Conservation (phyloP, 2,797 vertebrate species). For the Euthynnus affinis region DNA sequence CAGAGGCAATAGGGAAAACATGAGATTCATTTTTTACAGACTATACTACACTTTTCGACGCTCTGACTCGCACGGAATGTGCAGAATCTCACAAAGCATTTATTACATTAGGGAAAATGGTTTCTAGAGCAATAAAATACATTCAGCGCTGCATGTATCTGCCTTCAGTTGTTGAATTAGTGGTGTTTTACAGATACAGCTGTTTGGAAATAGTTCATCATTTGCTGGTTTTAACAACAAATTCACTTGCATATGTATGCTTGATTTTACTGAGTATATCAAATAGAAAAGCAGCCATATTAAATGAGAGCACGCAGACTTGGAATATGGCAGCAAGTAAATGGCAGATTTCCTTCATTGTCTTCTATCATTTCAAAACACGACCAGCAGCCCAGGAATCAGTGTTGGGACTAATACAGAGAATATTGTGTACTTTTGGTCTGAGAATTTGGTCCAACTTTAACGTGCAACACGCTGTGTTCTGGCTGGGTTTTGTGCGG, state of each 20-base stretch:
- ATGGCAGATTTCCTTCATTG: constrained; percentile 30
- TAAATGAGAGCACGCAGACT: constrained; percentile 25
- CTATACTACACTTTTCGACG: constrained; percentile 33
- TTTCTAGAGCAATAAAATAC: constrained; percentile 50
- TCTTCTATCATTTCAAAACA: constrained; percentile 42
- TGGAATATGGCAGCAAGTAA: constrained; percentile 11
- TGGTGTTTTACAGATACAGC: constrained; percentile 19
- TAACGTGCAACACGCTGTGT: constrained; percentile 22
- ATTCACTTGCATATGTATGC: constrained; percentile 10
- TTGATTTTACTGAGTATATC: constrained; percentile 17
- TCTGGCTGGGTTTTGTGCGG: constrained; percentile 45
- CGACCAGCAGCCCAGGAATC: constrained; percentile 46
- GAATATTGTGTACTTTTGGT: constrained; percentile 49
- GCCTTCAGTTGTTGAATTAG: constrained; percentile 40
- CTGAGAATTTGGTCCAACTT: constrained; percentile 43
- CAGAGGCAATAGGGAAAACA: constrained; percentile 40
- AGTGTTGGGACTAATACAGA: constrained; percentile 31
- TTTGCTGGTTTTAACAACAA: constrained; percentile 31
- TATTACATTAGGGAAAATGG: constrained; percentile 51
- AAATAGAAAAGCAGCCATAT: constrained; percentile 8
- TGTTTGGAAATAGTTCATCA: constrained; percentile 32
- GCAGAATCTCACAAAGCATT: constrained; percentile 55
- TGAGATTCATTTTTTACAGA: constrained; percentile 41
- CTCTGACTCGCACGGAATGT: constrained; percentile 18
- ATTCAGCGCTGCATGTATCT: constrained; percentile 35